Evolutionary conservation across 2,113 vertebrate species (phyloP).

Genomic region (Gambusia affinis): DNA sequence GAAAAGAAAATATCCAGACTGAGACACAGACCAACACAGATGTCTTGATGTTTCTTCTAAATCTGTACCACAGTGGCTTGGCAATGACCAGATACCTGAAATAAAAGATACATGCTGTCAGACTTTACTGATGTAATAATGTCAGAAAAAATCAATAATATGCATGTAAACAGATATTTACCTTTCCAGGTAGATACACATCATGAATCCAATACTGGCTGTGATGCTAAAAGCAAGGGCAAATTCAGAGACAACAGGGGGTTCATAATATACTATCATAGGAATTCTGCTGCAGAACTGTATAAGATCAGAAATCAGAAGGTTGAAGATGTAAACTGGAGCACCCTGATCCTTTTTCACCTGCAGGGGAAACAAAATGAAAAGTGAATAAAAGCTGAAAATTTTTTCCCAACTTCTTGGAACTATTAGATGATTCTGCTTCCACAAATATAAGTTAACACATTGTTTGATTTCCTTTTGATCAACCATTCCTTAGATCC

Average conservation of each 20-base stretch:
- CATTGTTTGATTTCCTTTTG: neutral
- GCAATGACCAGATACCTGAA: conserved; percentile 11
- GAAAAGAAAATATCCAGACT: neutral
- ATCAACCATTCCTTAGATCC: too few relatives aligned
- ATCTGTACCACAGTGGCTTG: conserved; percentile 15
- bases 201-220: conserved; percentile 18
- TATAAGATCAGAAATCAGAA: conserved; percentile 10
- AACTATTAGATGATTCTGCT: neutral
- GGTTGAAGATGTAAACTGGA: conserved; percentile 10
- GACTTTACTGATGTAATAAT: too few relatives aligned
- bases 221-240: accelerated
- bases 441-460: neutral
- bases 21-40: neutral
- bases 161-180: neutral
- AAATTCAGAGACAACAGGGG: accelerated
- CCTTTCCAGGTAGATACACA: conserved; percentile 13
- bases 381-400: neutral
- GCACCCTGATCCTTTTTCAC: neutral
- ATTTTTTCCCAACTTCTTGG: neutral
- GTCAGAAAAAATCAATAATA: too few relatives aligned
- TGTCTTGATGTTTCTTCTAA: neutral
- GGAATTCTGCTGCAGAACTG: neutral
- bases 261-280: accelerated
- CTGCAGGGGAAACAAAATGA: neutral
- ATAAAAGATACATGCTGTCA: neutral